A percentile compares a stretch with the other conserved stretches of the same genome.
phyloP scores from a whole-genome alignment of 2,113 vertebrate genomes.

The Dasypus novemcinctus region DNA sequence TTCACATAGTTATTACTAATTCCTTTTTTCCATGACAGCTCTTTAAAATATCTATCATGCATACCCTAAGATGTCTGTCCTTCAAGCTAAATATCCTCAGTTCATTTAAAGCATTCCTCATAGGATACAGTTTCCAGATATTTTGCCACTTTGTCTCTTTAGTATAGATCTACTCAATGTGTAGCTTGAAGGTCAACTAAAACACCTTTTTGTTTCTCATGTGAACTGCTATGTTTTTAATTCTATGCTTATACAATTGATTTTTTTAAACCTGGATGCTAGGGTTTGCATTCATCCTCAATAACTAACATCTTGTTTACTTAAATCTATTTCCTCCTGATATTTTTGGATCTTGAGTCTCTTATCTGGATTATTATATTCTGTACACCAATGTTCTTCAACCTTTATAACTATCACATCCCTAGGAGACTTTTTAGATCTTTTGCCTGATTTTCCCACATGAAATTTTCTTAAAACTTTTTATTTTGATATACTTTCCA shows the following conservation, averaged over 20 bases:
- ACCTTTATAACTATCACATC: neutral
- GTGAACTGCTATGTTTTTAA: conserved; percentile 1
- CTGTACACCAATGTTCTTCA: neutral
- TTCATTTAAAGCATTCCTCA: neutral
- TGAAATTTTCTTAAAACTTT: neutral
- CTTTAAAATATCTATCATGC: neutral
- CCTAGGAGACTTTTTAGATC: neutral
- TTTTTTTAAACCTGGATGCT: conserved; percentile 7
- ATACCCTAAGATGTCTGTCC: neutral
- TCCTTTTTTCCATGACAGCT: neutral
- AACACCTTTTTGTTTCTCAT: conserved; percentile 27
- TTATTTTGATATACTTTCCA: no score
- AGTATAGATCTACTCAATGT: neutral
- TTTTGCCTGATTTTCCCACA: neutral
- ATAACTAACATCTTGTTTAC: neutral
- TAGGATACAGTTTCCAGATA: neutral
- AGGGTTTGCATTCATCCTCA: neutral
- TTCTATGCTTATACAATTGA: neutral
- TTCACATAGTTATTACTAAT: neutral
- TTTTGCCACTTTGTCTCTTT: conserved; percentile 19
- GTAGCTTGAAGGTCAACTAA: conserved; percentile 13
- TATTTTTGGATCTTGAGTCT: neutral
- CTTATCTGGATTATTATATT: neutral
- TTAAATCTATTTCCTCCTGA: neutral
- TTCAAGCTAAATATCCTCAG: neutral